phyloP scores from a whole-genome alignment of 2,797 vertebrate species.

The Cryptoprocta ferox region DNA sequence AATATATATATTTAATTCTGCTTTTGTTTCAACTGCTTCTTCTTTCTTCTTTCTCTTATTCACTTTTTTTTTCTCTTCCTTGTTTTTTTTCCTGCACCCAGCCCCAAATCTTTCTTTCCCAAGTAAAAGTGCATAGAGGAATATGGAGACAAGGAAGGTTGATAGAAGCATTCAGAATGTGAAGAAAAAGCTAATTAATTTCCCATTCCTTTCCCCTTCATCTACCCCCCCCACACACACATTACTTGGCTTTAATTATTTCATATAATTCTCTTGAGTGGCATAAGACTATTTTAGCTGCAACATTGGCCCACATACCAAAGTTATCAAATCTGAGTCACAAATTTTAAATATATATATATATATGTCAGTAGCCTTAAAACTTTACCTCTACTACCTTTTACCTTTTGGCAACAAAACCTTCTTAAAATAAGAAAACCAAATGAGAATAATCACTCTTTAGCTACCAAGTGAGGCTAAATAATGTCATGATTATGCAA shows the following conservation, averaged over 20 bases:
- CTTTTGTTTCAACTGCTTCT: background rate
- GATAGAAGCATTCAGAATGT: background rate
- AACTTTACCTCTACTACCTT: background rate
- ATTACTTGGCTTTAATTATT: background rate
- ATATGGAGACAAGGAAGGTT: background rate
- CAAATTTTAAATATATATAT: background rate
- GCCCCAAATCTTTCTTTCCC: background rate
- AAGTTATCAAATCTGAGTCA: background rate
- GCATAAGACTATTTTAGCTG: background rate
- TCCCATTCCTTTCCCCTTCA: background rate
- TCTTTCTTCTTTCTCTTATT: background rate
- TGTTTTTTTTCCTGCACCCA: background rate
- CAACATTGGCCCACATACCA: background rate
- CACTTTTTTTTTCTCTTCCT: background rate
- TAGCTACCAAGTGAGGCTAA: background rate
- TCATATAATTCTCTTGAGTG: background rate
- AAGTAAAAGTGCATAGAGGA: background rate
- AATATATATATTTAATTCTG: background rate
- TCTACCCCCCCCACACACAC: background rate
- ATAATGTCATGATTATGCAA: background rate
- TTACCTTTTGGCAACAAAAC: constrained; percentile 10
- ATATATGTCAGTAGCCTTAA: background rate
- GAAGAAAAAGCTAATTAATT: background rate
- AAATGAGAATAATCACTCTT: constrained; percentile 41
- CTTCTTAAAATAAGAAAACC: constrained; percentile 12